A percentile compares a stretch with the other conserved stretches of the same genome.
Conservation (phyloP, 2,797 vertebrate species). For the Nyctalus aviator region DNA sequence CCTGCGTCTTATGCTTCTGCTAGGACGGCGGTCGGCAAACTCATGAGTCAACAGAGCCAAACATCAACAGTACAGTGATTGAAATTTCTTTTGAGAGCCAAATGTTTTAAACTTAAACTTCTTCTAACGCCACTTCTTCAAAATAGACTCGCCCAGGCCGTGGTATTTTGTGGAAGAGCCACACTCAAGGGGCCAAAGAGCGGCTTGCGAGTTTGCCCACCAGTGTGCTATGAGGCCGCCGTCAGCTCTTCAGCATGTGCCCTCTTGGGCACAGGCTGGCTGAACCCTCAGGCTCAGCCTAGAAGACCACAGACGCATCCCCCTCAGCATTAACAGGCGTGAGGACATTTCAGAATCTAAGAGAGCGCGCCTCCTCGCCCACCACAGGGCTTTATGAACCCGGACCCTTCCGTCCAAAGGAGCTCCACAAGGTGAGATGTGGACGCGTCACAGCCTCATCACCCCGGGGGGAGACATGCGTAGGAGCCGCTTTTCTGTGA, state of each 20-base stretch:
- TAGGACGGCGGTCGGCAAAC: too few relatives aligned
- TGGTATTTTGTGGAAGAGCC: too few relatives aligned
- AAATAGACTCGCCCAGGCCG: not conserved
- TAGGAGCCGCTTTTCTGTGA: slow-evolving; percentile 68
- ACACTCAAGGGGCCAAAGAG: too few relatives aligned
- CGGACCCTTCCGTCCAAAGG: slow-evolving; percentile 15
- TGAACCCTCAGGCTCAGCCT: not conserved
- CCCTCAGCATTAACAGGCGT: not conserved
- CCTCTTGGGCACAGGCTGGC: not conserved
- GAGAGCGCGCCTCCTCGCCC: slow-evolving; percentile 48
- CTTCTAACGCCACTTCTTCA: too few relatives aligned
- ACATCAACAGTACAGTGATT: too few relatives aligned
- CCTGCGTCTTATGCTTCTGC: not conserved
- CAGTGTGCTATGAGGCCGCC: not conserved
- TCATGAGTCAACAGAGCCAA: too few relatives aligned
- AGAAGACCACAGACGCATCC: not conserved
- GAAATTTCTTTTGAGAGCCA: too few relatives aligned
- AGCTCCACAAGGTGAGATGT: slow-evolving; percentile 26
- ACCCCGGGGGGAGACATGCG: slow-evolving; percentile 37
- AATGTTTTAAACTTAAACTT: too few relatives aligned
- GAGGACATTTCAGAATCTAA: not conserved
- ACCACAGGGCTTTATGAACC: not conserved
- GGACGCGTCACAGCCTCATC: slow-evolving; percentile 56
- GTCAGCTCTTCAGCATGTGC: not conserved
- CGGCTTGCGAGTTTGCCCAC: too few relatives aligned